Conservation (phyloP, 2,797 vertebrate genomes). For the Morus bassanus region DNA sequence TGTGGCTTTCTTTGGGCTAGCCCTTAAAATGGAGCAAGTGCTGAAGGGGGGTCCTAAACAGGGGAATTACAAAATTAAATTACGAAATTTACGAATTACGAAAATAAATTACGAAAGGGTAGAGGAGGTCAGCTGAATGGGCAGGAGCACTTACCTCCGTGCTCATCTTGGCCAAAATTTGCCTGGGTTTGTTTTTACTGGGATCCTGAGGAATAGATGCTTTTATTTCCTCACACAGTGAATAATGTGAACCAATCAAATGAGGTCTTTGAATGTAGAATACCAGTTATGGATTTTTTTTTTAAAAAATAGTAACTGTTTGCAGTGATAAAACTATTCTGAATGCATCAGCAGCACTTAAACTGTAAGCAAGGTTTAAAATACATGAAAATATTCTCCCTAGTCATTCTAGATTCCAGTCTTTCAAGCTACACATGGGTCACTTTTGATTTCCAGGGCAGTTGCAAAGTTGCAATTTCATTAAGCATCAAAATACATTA, state of each 20-base stretch:
- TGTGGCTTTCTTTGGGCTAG: background rate
- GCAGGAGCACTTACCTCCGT: background rate
- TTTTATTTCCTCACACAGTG: constrained; percentile 21
- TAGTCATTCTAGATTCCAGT: background rate
- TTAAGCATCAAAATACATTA: background rate
- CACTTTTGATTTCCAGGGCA: background rate
- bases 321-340: background rate
- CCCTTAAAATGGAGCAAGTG: background rate
- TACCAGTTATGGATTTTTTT: background rate
- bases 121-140: background rate
- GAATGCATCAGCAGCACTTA: background rate
- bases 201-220: background rate
- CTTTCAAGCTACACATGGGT: background rate
- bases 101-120: background rate
- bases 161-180: background rate
- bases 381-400: background rate
- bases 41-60: fast-evolving
- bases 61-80: too few species aligned
- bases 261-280: background rate
- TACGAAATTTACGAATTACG: too few species aligned
- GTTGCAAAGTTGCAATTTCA: background rate
- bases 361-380: background rate
- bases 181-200: background rate
- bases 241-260: background rate
- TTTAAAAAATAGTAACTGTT: background rate